Percentiles rank a stretch among this genome's conserved stretches.
phyloP scores from a whole-genome alignment of 2,888 invertebrate species.

The Hirtodrosophila cameraria region DNA sequence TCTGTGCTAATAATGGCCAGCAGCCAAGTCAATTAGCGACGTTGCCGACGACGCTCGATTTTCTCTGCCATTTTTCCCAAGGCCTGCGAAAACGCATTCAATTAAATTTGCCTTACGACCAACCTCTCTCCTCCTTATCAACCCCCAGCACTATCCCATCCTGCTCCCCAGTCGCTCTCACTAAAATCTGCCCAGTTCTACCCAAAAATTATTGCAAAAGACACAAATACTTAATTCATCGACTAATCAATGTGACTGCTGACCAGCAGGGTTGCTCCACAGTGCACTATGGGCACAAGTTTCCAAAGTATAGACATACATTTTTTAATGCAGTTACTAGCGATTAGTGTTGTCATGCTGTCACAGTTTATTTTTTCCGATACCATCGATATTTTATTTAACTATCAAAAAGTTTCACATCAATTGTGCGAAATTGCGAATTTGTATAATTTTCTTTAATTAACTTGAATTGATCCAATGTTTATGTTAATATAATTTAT shows the following conservation, averaged over 20 bases:
- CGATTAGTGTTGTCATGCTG: no score
- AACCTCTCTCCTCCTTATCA: neutral
- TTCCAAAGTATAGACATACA: no score
- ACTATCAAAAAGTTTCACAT: no score
- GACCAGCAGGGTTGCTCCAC: slow-evolving; percentile 13
- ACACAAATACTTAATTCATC: slow-evolving; percentile 22
- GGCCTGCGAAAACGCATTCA: slow-evolving; percentile 45
- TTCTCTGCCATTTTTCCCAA: slow-evolving; percentile 1
- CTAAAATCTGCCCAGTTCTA: slow-evolving; percentile 6
- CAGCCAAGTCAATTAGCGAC: slow-evolving; percentile 67
- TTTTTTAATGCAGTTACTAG: no score
- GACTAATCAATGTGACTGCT: slow-evolving; percentile 41
- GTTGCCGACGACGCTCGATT: slow-evolving; percentile 19
- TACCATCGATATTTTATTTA: no score
- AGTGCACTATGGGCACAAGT: slow-evolving; percentile 19
- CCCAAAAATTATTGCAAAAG: slow-evolving; percentile 19
- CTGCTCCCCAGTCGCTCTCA: neutral
- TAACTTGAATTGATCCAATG: no score
- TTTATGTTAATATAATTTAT: no score
- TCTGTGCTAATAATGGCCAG: slow-evolving; percentile 52
- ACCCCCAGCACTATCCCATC: neutral
- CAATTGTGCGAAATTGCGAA: no score
- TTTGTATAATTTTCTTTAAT: no score
- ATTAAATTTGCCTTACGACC: slow-evolving; percentile 39
- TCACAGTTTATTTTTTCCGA: no score